Evolutionary conservation across 2,113 vertebrate species (phyloP), one percentile per base, ranked within the genome.

Genomic region (Ailurus styani): DNA sequence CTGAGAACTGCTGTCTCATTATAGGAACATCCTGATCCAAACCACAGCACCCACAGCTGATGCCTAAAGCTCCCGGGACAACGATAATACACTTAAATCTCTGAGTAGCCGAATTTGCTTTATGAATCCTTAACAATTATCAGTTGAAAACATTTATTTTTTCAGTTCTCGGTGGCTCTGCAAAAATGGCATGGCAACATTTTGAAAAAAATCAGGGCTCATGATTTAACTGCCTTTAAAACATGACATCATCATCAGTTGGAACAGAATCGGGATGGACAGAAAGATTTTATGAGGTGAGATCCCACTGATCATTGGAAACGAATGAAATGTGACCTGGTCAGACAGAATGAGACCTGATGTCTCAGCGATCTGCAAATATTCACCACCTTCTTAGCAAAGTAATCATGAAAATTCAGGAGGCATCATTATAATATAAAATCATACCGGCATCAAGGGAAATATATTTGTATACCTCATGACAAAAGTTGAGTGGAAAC

Each of bases 401-500:
- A 62, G 52, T 85, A 95, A 77, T 97, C 60, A 93, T 34, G 0
- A 14, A 17, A 47, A 40, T 55, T 17, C 2, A 3, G 60, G 66
- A 27, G 10, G 68, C 60, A n/a, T 15, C 93, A 18, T 70, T 89
- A 20, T 68, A 85, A 45, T 23, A 81, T 75, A 15, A 37, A 21
- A 95, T 93, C 79, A 95, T 92, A 64, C 50, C 81, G 0, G 70
- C 42, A 98, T 50, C 93, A 25, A 31, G 78, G 91, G 45, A 95
- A 37, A 95, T 94, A 92, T 4, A 87, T 98, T 42, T 96, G 95
- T 87, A 45, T 97, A 97, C 40, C 93, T 96, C 94, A 37, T 91
- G 89, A 87, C 87, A 78, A 97, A 97, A 98, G 90, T 93, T 37
- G 9, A 95, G 70, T 97, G 90, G 29, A 96, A 88, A 83, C 97